These are phyloP conservation scores for Lichenostomus cassidix DNA, from an alignment of 2,113 vertebrate species.

Conservation along the genomic window DNA sequence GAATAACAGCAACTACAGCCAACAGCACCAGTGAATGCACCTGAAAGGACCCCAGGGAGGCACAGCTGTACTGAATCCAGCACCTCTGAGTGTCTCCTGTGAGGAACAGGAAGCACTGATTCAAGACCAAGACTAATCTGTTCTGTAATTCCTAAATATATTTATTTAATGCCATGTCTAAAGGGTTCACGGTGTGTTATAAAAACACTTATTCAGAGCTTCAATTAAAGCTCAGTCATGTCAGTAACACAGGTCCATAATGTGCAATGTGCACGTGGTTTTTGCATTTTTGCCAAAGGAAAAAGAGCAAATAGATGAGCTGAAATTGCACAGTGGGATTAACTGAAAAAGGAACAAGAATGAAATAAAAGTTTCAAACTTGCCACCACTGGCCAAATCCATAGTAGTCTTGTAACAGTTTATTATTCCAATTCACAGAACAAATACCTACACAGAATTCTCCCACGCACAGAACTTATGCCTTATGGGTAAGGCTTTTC, in stretches of 20 bases:
- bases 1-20: background rate
- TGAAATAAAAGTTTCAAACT: background rate
- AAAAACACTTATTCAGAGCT: background rate
- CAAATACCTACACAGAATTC: background rate
- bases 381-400: background rate
- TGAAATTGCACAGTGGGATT: background rate
- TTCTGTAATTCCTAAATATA: background rate
- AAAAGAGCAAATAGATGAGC: background rate
- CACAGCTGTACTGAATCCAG: background rate
- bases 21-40: background rate
- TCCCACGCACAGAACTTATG: background rate
- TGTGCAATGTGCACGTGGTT: fast-evolving
- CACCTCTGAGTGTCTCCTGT: background rate
- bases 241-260: background rate
- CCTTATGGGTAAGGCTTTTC: slow-evolving; percentile 11
- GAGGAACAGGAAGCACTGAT: background rate
- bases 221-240: background rate
- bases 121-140: background rate
- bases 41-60: background rate
- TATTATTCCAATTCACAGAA: slow-evolving; percentile 16
- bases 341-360: background rate
- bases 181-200: background rate
- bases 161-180: background rate
- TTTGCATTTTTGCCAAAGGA: background rate
- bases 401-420: background rate